phyloP scores from a whole-genome alignment of 2,888 invertebrate species.

The Oligia fasciuncula region DNA sequence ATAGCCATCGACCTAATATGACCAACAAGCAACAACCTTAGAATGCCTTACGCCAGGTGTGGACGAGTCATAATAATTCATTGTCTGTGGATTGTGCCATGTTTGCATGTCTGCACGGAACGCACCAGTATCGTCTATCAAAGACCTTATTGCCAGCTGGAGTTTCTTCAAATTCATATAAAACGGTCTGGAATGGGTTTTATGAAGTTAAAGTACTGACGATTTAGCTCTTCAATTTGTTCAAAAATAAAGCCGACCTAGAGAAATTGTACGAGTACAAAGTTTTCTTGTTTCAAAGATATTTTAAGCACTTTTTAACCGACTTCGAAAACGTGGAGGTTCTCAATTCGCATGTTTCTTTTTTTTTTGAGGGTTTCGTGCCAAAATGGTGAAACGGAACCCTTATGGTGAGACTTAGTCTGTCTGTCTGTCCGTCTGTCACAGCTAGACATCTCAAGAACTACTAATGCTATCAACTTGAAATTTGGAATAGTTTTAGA shows the following conservation, averaged over 20 bases:
- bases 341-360: too few species aligned
- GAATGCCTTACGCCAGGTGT: background rate
- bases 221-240: constrained; percentile 20
- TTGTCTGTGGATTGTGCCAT: constrained; percentile 45
- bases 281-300: constrained; percentile 14
- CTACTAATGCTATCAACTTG: too few species aligned
- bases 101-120: constrained; percentile 52
- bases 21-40: background rate
- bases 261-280: background rate
- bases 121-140: constrained; percentile 41
- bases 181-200: constrained; percentile 16
- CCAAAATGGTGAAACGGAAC: too few species aligned
- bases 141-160: constrained; percentile 23
- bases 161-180: constrained; percentile 35
- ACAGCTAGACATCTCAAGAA: too few species aligned
- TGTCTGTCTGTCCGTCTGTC: too few species aligned
- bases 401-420: too few species aligned
- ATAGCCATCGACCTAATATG: constrained; percentile 1
- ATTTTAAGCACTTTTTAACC: constrained; percentile 3
- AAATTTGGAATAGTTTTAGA: too few species aligned
- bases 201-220: constrained; percentile 17
- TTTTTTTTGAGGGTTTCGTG: too few species aligned
- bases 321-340: too few species aligned
- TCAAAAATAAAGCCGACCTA: constrained; percentile 22
- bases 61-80: constrained; percentile 46